A percentile compares a stretch with the other conserved stretches of the same genome.
Conservation (phyloP, 2,888 invertebrate species). For the Allacma fusca region DNA sequence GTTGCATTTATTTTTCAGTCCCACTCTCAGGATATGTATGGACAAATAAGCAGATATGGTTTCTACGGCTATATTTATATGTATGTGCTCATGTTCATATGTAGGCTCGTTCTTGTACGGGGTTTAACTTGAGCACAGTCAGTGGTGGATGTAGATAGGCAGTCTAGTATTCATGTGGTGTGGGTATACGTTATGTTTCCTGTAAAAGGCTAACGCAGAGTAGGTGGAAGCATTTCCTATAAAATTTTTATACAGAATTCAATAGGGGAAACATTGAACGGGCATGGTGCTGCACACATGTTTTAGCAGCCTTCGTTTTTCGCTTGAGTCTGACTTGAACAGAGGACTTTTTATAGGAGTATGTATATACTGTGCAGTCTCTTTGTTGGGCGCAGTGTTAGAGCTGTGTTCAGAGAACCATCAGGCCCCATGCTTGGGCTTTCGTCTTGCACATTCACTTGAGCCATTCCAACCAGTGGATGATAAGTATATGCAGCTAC, state of each 20-base stretch:
- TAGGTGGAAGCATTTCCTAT: constrained; percentile 20
- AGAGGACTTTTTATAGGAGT: neutral
- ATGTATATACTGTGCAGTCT: neutral
- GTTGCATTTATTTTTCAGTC: constrained; percentile 12
- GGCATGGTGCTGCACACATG: constrained; percentile 17
- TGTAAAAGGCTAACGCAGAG: constrained; percentile 5
- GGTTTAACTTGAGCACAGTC: too few species aligned
- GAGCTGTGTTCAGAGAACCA: neutral
- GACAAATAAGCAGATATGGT: neutral
- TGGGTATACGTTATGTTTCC: neutral
- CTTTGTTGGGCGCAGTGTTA: constrained; percentile 9
- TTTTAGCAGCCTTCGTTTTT: neutral
- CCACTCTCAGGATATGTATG: neutral
- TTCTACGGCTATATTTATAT: neutral
- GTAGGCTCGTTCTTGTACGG: too few species aligned
- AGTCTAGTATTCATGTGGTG: neutral
- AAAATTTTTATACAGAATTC: constrained; percentile 16
- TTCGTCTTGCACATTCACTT: constrained; percentile 30
- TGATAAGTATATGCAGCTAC: neutral
- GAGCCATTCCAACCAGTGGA: neutral
- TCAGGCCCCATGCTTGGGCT: constrained; percentile 23
- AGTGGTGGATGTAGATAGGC: too few species aligned
- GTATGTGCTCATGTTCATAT: too few species aligned
- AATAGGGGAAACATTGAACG: neutral
- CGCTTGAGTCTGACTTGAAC: constrained; percentile 5